Base-by-base conservation (phyloP, 2,888 invertebrate species). In the Physocephala rufipes region DNA sequence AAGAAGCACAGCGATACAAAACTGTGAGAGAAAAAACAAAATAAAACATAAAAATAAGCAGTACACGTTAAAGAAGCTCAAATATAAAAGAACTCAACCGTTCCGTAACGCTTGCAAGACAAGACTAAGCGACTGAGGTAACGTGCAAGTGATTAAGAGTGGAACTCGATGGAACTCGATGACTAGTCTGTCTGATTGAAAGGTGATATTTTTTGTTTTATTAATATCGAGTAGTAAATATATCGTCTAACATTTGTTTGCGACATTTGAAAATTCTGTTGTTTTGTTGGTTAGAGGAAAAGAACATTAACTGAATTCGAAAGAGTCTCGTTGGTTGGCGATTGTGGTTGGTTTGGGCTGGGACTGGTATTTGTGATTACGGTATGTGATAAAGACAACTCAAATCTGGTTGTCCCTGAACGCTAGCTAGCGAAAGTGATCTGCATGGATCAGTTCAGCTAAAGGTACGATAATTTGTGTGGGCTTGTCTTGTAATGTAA, bases 101-200 rank as follows among this genome's bases (percentile, higher is more conserved):
- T 76, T 77, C 75, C 76, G 73, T 75, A 78, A 75, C 79, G 79
- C 76, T 73, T 74, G 74, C 75, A 76, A 76, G 73, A 74, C 76
- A 70, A 77, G 77, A 81, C 83, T 81, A 81, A 80, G 73, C 77
- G 74, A 73, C 72, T 49, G 62, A 30, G 36, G n/a, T 30, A 68
- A 61, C 28, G 62, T 51, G 61, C 47, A 45, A 51, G 36, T 67
- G 21, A 68, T 68, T 68, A 68, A 68, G 68, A 62, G 49, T 67
- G 67, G 67, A 24, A 53, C 65, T 51, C 13, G 66, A 36, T 65
- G 65, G 65, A n/a, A n/a, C n/a, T n/a, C n/a, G n/a, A n/a, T n/a
- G n/a, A 36, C 36, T 24, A 26, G n/a, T n/a, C 5, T 28, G 59
- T 26, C 24, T 55, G 55, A 24, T 24, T 55, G 55, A 24, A 28